Percentiles rank a stretch among this genome's conserved stretches.
phyloP scores from a whole-genome alignment of 2,888 invertebrate genomes.

The Synergus laeviventris region DNA sequence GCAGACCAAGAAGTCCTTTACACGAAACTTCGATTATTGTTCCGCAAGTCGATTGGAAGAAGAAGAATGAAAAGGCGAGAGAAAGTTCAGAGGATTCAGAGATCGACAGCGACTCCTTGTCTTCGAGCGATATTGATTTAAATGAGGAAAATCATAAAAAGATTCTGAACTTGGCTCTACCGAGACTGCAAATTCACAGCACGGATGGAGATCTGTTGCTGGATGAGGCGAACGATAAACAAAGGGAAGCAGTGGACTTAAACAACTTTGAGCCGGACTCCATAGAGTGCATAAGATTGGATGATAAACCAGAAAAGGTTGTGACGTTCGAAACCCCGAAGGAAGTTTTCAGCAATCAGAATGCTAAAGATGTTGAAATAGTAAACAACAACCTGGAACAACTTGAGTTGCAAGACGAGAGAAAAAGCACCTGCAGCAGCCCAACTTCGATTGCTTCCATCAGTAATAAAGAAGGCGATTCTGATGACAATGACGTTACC shows the following conservation, averaged over 20 bases:
- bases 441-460: slow-evolving; percentile 77
- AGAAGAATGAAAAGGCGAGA: slow-evolving; percentile 77
- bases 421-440: slow-evolving; percentile 76
- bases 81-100: slow-evolving; percentile 62
- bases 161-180: slow-evolving; percentile 77
- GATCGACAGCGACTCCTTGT: slow-evolving; percentile 82
- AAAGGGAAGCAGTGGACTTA: slow-evolving; percentile 55
- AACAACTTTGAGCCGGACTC: slow-evolving; percentile 72
- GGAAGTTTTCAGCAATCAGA: slow-evolving; percentile 32
- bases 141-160: slow-evolving; percentile 54
- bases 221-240: slow-evolving; percentile 65
- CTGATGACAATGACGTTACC: slow-evolving; percentile 82
- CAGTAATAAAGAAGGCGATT: slow-evolving; percentile 77
- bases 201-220: slow-evolving; percentile 83
- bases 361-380: slow-evolving; percentile 59
- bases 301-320: slow-evolving; percentile 12
- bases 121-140: slow-evolving; percentile 72
- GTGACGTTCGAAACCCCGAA: slow-evolving; percentile 22
- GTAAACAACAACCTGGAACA: slow-evolving; percentile 69
- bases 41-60: slow-evolving; percentile 80
- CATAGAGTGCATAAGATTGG: slow-evolving; percentile 65
- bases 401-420: slow-evolving; percentile 64
- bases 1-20: slow-evolving; percentile 78
- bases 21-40: slow-evolving; percentile 83
- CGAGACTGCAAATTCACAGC: slow-evolving; percentile 85